Evolutionary conservation across 2,888 invertebrate genomes (phyloP).

Genomic region (Dione vanillae): DNA sequence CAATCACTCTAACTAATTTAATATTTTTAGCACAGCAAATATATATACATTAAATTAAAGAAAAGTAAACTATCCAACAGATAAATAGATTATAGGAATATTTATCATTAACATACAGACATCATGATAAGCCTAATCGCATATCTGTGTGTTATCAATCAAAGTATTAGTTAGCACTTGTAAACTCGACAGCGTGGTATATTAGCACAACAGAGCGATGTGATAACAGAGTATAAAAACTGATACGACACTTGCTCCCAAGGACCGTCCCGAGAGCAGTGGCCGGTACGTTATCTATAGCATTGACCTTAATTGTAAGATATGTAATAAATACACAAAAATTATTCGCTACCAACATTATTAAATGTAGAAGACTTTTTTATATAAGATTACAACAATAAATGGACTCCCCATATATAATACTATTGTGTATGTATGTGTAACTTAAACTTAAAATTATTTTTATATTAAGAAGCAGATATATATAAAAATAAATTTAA

Average conservation of each 20-base stretch:
- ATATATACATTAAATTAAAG: background rate
- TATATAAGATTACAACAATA: too few relatives aligned
- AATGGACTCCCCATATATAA: too few relatives aligned
- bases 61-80: background rate
- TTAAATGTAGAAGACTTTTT: too few relatives aligned
- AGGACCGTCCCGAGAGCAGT: conserved; percentile 19
- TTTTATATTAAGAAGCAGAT: too few relatives aligned
- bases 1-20: too few relatives aligned
- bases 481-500: too few relatives aligned
- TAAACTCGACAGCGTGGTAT: conserved; percentile 17
- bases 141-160: conserved; percentile 24
- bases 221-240: conserved; percentile 17
- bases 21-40: background rate
- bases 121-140: conserved; percentile 2
- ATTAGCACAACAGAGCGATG: conserved; percentile 25
- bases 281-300: conserved; percentile 18
- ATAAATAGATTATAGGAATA: background rate
- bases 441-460: too few relatives aligned
- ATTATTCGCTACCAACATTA: too few relatives aligned
- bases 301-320: conserved; percentile 26
- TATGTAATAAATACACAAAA: too few relatives aligned
- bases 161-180: conserved; percentile 11
- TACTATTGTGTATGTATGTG: too few relatives aligned
- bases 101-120: conserved; percentile 16
- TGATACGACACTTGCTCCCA: conserved; percentile 2